Evolutionary conservation across 2,797 vertebrate genomes (phyloP).

Genomic region (Sebastes variabilis): DNA sequence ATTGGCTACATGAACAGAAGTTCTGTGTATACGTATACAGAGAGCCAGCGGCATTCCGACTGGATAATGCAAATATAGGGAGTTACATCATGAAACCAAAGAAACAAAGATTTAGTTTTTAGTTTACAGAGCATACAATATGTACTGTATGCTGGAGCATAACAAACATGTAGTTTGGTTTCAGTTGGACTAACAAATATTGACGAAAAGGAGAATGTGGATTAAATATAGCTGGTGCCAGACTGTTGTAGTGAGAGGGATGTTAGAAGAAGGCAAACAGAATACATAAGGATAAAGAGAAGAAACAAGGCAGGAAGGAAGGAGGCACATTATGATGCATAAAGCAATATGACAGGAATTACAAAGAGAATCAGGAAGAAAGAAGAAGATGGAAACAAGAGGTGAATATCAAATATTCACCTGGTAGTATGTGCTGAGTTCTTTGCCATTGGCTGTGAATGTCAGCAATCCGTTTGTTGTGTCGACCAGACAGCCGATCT

Average conservation of each 20-base stretch:
- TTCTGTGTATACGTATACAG: not conserved
- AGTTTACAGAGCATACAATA: not conserved
- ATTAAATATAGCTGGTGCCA: not conserved
- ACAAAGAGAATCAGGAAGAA: too few species aligned
- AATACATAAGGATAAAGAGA: not conserved
- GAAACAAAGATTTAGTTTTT: too few species aligned
- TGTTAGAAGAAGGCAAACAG: not conserved
- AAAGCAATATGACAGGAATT: not conserved
- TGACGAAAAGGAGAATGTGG: not conserved
- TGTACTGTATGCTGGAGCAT: not conserved
- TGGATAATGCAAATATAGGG: not conserved
- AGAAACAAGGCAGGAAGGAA: not conserved
- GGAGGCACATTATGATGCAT: not conserved
- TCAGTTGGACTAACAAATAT: not conserved
- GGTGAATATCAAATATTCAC: conserved; percentile 59
- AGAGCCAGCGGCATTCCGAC: not conserved
- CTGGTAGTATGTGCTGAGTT: conserved; percentile 93
- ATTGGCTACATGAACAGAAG: not conserved
- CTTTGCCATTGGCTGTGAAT: conserved; percentile 94
- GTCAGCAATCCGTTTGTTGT: conserved; percentile 90
- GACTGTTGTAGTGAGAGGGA: not conserved
- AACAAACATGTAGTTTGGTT: not conserved
- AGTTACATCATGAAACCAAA: not conserved
- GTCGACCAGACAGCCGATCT: conserved; percentile 94
- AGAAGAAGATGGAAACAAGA: not conserved